Evolutionary conservation across 2,113 vertebrate genomes (phyloP).

Genomic region (Stigmatopora argus): DNA sequence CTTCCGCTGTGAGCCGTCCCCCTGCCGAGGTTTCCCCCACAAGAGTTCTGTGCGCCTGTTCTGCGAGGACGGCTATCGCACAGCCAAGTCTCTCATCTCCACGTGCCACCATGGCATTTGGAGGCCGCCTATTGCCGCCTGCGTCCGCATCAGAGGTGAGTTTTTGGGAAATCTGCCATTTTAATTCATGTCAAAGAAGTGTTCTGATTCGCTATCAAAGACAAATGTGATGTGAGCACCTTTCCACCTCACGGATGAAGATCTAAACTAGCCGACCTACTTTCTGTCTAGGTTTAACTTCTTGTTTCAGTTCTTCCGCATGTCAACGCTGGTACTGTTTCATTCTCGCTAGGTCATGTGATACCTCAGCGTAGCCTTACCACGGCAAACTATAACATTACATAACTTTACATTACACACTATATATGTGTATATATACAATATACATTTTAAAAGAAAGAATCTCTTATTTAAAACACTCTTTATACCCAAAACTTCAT

Average conservation of each 20-base stretch:
- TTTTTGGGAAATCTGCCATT: neutral
- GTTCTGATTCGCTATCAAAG: neutral
- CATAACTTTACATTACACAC: neutral
- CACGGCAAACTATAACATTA: neutral
- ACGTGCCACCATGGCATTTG: slow-evolving; percentile 58
- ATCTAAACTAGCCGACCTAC: slow-evolving; percentile 1
- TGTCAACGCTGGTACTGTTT: neutral
- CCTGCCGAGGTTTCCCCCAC: slow-evolving; percentile 64
- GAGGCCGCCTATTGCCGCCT: slow-evolving; percentile 45
- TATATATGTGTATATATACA: too few relatives aligned
- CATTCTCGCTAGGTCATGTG: neutral
- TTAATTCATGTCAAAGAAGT: neutral
- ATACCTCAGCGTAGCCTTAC: neutral
- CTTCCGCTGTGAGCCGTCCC: slow-evolving; percentile 68
- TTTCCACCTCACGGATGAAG: neutral
- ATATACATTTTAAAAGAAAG: too few relatives aligned
- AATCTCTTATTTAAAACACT: too few relatives aligned
- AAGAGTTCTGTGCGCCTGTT: slow-evolving; percentile 60
- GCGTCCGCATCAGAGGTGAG: slow-evolving; percentile 51
- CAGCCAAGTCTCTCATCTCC: slow-evolving; percentile 12
- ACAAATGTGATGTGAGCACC: neutral
- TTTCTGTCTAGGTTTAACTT: neutral
- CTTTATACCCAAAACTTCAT: too few relatives aligned
- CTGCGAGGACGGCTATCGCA: slow-evolving; percentile 63
- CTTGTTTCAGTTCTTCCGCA: neutral